Base-by-base conservation (phyloP, 2,113 vertebrate genomes). In the Benthochromis sp. region DNA sequence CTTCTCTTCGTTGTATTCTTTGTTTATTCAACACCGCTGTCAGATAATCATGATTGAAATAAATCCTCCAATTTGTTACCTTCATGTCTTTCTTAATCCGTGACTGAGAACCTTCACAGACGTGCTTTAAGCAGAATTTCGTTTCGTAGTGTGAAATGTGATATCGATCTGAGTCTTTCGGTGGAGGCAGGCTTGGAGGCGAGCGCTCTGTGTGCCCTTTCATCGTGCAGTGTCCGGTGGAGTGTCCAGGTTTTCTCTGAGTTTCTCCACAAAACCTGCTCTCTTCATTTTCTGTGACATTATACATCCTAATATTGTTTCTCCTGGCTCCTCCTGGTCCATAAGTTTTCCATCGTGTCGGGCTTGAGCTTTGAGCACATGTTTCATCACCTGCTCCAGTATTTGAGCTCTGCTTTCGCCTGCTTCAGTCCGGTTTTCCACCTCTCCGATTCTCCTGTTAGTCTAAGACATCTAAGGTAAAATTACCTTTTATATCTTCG, bases 71-170 rank as follows among this genome's bases (percentile, higher is more conserved):
- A 0, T 29, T 16, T 59, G 24, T 59, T 59, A 2, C 27, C 55
- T 29, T 59, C 14, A 2, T 29, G 55, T 59, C 5, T 16, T 59
- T 6, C 55, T 59, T 59, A 29, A 29, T 59, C 27, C 1, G 13
- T 55, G 11, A 55, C 53, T 55, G 53, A 55, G 53, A 55, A 13
- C 53, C 53, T 24, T 24, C 21, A 55, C 53, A 27, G 53, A 55
- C 4, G 11, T 0, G 55, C 55, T 59, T 59, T 0, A 59, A 16
- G 55, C 27, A 31, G 55, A 59, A 59, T 29, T 59, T 59, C 0
- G 1, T 31, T 29, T 59, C 13, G 27, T 29, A 0, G 55, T 16
- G 55, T 59, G 27, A 59, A 29, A 29, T 0, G 24, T 29, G 55
- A 6, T 59, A 1, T 59, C 13, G 13, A 59, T 59, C 55, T 9